phyloP scores from a whole-genome alignment of 2,888 invertebrate species.

The Xestia rhomboidea region DNA sequence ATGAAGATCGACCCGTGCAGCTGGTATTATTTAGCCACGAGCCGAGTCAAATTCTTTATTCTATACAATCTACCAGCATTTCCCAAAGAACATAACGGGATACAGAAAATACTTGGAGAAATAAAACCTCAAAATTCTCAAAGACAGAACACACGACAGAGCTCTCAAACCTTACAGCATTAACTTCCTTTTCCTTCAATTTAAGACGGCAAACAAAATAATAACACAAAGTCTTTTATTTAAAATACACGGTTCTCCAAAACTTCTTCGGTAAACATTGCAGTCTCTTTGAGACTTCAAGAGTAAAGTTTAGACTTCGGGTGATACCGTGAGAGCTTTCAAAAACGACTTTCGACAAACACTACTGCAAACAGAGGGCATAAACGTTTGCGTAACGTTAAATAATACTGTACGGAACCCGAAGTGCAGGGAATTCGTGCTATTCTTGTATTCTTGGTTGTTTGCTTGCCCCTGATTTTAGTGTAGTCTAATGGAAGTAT shows the following conservation, averaged over 20 bases:
- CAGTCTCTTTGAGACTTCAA: slow-evolving; percentile 52
- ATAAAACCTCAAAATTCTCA: slow-evolving; percentile 8
- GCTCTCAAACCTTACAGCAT: slow-evolving; percentile 31
- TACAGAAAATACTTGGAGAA: not conserved
- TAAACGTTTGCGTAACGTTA: slow-evolving; percentile 48
- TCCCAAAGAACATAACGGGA: not conserved
- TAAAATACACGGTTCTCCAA: slow-evolving; percentile 36
- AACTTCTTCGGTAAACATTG: slow-evolving; percentile 43
- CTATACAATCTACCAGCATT: not conserved
- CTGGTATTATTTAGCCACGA: no score
- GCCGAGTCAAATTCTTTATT: not conserved
- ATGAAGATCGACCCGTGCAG: no score
- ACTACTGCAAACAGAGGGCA: slow-evolving; percentile 40
- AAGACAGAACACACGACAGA: slow-evolving; percentile 5
- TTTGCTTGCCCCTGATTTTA: slow-evolving; percentile 28
- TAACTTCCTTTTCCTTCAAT: slow-evolving; percentile 32
- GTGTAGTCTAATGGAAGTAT: slow-evolving; percentile 19
- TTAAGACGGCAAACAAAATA: slow-evolving; percentile 43
- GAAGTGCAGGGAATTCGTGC: slow-evolving; percentile 9
- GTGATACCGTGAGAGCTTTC: slow-evolving; percentile 52
- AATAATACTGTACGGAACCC: slow-evolving; percentile 43
- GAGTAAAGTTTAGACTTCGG: slow-evolving; percentile 49
- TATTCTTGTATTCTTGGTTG: slow-evolving; percentile 31
- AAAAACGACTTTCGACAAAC: slow-evolving; percentile 47
- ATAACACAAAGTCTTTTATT: slow-evolving; percentile 42